Conservation (phyloP, 2,888 invertebrate genomes). For the Margaritifera margaritifera region DNA sequence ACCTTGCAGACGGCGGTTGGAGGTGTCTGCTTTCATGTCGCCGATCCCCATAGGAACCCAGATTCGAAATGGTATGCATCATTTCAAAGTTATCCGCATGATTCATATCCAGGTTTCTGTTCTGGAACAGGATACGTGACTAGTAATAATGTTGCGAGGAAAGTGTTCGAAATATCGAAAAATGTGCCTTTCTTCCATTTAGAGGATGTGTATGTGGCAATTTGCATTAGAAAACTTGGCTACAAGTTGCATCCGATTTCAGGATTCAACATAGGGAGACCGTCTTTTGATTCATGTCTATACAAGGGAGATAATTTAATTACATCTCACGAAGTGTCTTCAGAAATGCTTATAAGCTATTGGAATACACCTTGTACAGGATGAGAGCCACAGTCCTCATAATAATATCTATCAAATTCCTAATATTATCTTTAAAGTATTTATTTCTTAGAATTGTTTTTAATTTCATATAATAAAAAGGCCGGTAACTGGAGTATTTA, state of each 20-base stretch:
- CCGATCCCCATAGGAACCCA: conserved; percentile 41
- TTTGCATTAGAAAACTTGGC: conserved; percentile 48
- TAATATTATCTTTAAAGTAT: too few species aligned
- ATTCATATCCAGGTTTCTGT: conserved; percentile 57
- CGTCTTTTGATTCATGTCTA: conserved; percentile 29
- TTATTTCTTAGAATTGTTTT: too few species aligned
- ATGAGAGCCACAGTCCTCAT: too few species aligned
- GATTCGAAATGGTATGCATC: conserved; percentile 60
- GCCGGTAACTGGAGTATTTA: too few species aligned
- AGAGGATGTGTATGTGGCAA: conserved; percentile 60
- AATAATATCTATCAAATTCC: too few species aligned
- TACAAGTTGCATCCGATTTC: conserved; percentile 21
- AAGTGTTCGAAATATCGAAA: conserved; percentile 45
- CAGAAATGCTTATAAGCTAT: conserved; percentile 14
- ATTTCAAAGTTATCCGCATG: conserved; percentile 40
- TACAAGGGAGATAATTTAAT: conserved; percentile 31
- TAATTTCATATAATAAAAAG: too few species aligned
- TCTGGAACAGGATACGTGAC: conserved; percentile 60
- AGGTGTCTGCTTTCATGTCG: conserved; percentile 35
- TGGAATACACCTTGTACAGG: too few species aligned
- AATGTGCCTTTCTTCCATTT: conserved; percentile 59
- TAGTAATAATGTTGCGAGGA: conserved; percentile 38
- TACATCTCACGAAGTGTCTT: conserved; percentile 42
- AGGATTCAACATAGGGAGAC: conserved; percentile 43
- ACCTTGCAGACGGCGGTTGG: conserved; percentile 33